phyloP scores from a whole-genome alignment of 1,140 invertebrate genomes.

The Aphelenchoides avenae region DNA sequence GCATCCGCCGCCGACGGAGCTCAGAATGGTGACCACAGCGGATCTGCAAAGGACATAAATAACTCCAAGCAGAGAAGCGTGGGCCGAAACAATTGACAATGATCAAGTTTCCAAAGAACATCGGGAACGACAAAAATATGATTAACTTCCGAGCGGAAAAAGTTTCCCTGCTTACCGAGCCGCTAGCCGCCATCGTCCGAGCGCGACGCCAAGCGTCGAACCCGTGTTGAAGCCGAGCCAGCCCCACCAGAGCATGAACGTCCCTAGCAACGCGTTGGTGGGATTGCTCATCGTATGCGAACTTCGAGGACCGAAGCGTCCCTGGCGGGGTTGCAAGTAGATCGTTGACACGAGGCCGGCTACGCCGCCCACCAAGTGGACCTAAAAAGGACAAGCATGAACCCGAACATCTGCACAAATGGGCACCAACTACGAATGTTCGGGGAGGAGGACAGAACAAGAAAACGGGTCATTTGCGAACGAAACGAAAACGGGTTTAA shows the following conservation, averaged over 20 bases:
- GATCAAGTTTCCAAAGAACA: too few species aligned
- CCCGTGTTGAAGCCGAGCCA: constrained; percentile 90
- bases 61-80: too few species aligned
- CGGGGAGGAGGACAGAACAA: too few species aligned
- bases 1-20: constrained; percentile 79
- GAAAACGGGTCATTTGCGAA: too few species aligned
- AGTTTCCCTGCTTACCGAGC: constrained; percentile 66
- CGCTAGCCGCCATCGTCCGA: constrained; percentile 77
- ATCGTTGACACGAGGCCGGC: constrained; percentile 78
- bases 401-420: background rate
- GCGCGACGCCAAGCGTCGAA: constrained; percentile 67
- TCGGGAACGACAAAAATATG: background rate
- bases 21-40: constrained; percentile 80
- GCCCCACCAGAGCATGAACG: constrained; percentile 78
- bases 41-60: constrained; percentile 62
- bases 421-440: too few species aligned
- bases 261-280: constrained; percentile 81
- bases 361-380: constrained; percentile 77
- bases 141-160: constrained; percentile 5
- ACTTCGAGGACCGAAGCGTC: constrained; percentile 28
- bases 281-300: constrained; percentile 70
- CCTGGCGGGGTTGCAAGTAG: constrained; percentile 76
- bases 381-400: constrained; percentile 65
- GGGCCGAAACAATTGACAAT: too few species aligned
- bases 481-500: too few species aligned